Conservation (phyloP, 2,888 invertebrate genomes). For the Andricus curvator region DNA sequence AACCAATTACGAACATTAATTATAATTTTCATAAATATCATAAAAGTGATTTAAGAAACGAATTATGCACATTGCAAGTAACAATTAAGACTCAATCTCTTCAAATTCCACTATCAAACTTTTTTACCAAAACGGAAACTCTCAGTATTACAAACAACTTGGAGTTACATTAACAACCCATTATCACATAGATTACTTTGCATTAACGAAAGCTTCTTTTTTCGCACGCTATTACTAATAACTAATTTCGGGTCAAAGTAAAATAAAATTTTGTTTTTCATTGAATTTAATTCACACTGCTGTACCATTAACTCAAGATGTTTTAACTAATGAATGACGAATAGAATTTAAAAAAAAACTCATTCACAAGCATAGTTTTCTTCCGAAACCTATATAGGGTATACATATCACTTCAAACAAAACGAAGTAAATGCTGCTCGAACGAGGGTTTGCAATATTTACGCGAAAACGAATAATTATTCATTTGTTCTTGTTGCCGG, state of each 20-base stretch:
- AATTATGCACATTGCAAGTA: not conserved
- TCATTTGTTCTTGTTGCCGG: not conserved
- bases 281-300: not conserved
- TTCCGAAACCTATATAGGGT: not conserved
- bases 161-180: not conserved
- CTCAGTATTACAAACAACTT: constrained; percentile 1
- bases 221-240: not conserved
- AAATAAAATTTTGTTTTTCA: not conserved
- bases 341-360: not conserved
- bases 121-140: not conserved
- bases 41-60: not conserved
- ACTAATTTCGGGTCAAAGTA: not conserved
- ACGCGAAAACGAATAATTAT: constrained; percentile 5
- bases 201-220: constrained; percentile 11
- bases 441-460: not conserved
- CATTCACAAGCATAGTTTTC: not conserved
- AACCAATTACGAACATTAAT: not conserved
- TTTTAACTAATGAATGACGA: not conserved
- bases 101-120: not conserved
- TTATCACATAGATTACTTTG: not conserved
- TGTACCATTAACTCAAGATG: not conserved
- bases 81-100: not conserved
- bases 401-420: not conserved
- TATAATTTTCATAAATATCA: not conserved
- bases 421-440: not conserved